A percentile compares a stretch with the other conserved stretches of the same genome.
These are phyloP conservation scores for Phytoseiulus persimilis DNA, from an alignment of 2,888 invertebrate species.

Conservation along the genomic window DNA sequence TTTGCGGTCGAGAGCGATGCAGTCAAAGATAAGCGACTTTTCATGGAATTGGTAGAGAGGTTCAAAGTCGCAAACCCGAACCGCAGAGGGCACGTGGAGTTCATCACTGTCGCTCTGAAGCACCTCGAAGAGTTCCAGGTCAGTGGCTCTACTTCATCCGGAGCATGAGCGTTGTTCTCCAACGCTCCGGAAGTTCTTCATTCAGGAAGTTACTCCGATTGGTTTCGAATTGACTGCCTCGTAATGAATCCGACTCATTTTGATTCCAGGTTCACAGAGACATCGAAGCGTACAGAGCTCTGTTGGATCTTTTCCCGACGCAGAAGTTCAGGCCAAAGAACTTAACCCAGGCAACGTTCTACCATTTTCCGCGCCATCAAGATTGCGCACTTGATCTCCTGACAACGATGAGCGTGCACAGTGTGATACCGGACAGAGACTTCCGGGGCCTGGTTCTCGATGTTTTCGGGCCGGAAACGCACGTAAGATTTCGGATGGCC, in stretches of 20 bases:
- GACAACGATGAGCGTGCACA: constrained; percentile 88
- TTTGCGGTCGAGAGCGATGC: constrained; percentile 12
- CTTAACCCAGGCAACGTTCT: constrained; percentile 74
- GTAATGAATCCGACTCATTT: not conserved
- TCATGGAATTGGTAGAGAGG: constrained; percentile 64
- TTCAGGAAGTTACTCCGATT: too few relatives aligned
- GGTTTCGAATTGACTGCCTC: constrained; percentile 48
- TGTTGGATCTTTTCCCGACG: constrained; percentile 77
- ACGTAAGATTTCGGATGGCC: not conserved
- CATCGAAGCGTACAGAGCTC: constrained; percentile 64
- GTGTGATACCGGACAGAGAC: constrained; percentile 84
- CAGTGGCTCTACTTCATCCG: constrained; percentile 60
- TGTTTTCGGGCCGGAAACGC: constrained; percentile 62
- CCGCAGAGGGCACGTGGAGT: constrained; percentile 80
- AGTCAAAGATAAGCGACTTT: constrained; percentile 55
- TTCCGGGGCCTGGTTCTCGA: constrained; percentile 71
- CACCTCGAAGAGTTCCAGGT: constrained; percentile 83
- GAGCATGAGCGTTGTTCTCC: too few relatives aligned
- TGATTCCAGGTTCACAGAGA: constrained; percentile 49
- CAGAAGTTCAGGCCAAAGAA: constrained; percentile 75
- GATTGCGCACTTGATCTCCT: constrained; percentile 80
- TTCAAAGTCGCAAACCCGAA: constrained; percentile 63
- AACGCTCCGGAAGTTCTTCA: too few relatives aligned
- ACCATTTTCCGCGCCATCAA: constrained; percentile 93
- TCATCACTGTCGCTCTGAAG: constrained; percentile 78